Base-by-base conservation (phyloP, 2,888 invertebrate species). In the Lasioglossum zephyrum region DNA sequence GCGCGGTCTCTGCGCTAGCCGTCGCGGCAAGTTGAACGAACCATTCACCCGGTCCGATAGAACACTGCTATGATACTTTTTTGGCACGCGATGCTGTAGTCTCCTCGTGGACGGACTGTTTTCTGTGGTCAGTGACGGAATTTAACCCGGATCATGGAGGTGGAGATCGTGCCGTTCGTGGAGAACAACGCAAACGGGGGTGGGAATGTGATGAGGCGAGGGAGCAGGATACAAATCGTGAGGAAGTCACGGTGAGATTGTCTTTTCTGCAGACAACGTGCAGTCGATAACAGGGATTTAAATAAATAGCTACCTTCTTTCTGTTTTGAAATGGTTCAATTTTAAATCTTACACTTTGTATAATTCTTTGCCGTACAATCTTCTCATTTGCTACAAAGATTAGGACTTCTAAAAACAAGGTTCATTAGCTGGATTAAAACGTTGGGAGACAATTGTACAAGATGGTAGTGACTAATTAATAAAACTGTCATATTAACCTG, bases 161-260 rank as follows among this genome's bases (percentile, higher is more conserved):
- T 94, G 74, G 94, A 94, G 87, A 92, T 94, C 26, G 91, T 94
- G 79, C 94, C 94, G 18, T 94, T 94, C 78, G 88, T 94, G 49
- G 93, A 94, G 60, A 90, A 85, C 47, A 93, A 83, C 5, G 13
- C 47, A 8, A 72, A 82, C 70, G 90, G 60, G 82, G 85, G 41
- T 31, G 76, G 77, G 49, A 85, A 77, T 22, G 47, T 88, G 44
- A 91, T 92, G 0, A 88, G 87, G 47, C 87, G 92, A 22, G 90
- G 82, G 79, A 93, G 92, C 92, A 92, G 92, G 70, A 89, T 92
- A 73, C 92, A 87, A 86, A 88, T 92, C 76, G 83, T 92, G 2
- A 92, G 88, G 77, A 93, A 88, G 72, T 92, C 92, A 91, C 92
- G 94, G 94, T 94, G 92, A 94, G 93, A 53, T 53, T 53, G 53